Evolutionary conservation across 2,888 invertebrate species (phyloP), one percentile per base, ranked within the genome.

Genomic region (Drepanosiphum platanoidis): DNA sequence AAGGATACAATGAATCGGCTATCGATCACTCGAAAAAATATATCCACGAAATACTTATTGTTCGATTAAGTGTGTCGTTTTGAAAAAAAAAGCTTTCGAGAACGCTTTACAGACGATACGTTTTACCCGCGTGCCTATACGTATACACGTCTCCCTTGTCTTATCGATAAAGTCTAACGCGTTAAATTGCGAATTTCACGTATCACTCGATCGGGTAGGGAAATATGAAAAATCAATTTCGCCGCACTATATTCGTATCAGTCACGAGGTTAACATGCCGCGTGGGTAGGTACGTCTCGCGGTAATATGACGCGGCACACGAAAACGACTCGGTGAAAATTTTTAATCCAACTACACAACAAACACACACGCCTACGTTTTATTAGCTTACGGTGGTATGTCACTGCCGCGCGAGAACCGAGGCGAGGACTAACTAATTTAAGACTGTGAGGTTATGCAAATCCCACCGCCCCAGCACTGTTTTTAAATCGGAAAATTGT

Each of bases 201-300:
- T 72, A 18, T 46, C 22, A 46, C n/a, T n/a, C n/a, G n/a, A n/a
- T 11, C 1, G 1, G 3, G 42, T 32, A 32, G 9, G 18, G 32
- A 52, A 74, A 22, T 74, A 74, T 74, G 46, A 74, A 32, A 74
- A 74, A 39, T 52, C 46, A n/a, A 74, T 74, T 72, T 52, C 9
- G 18, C 11, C 4, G 52, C 46, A 34, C 22, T 46, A 32, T 11
- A 22, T 34, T 0, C 22, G 18, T 52, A 3, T 8, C 32, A 74
- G 32, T 52, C 22, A 11, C 22, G 32, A 8, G 13, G 32, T 64
- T 27, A 64, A 64, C 13, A 30, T 22, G 52, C 42, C 7, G 42
- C 7, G 42, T 42, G 7, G 8, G 7, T 42, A 42, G n/a, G n/a
- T 42, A 42, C 9, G 9, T 42, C 13, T n/a, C n/a, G n/a, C n/a